These are phyloP conservation scores for Neodiprion fabricii DNA, from an alignment of 1,140 invertebrate species.

Conservation along the genomic window DNA sequence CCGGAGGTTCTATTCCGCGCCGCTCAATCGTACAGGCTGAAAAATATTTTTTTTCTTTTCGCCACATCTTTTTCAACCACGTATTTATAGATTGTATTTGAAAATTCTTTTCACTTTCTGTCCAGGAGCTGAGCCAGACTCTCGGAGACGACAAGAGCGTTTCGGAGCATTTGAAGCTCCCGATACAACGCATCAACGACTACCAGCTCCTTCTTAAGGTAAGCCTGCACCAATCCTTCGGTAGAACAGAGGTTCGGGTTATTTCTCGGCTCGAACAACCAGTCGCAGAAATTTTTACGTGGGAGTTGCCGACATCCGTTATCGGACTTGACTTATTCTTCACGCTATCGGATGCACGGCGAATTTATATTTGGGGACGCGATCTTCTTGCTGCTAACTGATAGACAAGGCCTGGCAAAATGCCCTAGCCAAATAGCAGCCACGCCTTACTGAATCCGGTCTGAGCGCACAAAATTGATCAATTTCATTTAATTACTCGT, in stretches of 20 bases:
- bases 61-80: neutral
- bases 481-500: slow-evolving; percentile 14
- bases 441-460: neutral
- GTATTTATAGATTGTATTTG: slow-evolving; percentile 7
- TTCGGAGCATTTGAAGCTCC: slow-evolving; percentile 89
- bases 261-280: too few species aligned
- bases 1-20: neutral
- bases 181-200: slow-evolving; percentile 95
- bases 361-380: neutral
- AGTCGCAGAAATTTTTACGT: too few species aligned
- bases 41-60: neutral
- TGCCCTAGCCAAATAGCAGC: neutral
- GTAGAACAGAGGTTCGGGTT: neutral
- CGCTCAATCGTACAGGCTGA: neutral
- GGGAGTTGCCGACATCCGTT: neutral
- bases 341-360: neutral
- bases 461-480: neutral
- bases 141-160: slow-evolving; percentile 89
- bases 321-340: neutral
- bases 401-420: slow-evolving; percentile 1
- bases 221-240: slow-evolving; percentile 44
- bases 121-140: slow-evolving; percentile 83
- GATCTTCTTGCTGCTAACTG: neutral
- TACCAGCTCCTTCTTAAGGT: slow-evolving; percentile 96
- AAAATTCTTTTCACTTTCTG: slow-evolving; percentile 41